Conservation (phyloP, 2,113 vertebrate species). For the Poeciliopsis turrubarensis region DNA sequence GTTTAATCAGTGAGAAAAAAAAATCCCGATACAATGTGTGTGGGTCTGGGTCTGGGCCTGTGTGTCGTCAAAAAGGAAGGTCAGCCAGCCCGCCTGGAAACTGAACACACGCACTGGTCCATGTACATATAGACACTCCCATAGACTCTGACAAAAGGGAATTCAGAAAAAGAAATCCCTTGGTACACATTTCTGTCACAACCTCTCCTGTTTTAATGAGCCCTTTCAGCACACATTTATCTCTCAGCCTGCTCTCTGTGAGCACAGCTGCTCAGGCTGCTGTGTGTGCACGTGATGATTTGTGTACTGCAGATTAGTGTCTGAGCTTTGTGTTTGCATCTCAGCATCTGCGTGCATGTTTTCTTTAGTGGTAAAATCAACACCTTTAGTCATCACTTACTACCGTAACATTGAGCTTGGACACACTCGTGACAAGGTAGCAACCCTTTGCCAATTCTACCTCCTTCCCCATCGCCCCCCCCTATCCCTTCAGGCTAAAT, state of each 20-base stretch:
- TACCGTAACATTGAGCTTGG: constrained; percentile 53
- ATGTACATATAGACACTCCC: constrained; percentile 7
- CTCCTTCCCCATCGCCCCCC: constrained; percentile 26
- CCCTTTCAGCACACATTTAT: constrained; percentile 67
- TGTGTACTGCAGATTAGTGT: constrained; percentile 61
- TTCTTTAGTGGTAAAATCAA: constrained; percentile 44
- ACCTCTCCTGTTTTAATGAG: constrained; percentile 68
- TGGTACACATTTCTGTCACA: constrained; percentile 71
- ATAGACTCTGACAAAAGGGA: constrained; percentile 37
- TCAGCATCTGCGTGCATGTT: constrained; percentile 39
- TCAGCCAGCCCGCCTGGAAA: constrained; percentile 62
- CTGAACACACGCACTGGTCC: constrained; percentile 38
- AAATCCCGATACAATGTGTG: constrained; percentile 70
- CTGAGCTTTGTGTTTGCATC: constrained; percentile 58
- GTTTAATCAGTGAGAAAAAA: constrained; percentile 81
- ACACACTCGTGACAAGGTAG: constrained; percentile 47
- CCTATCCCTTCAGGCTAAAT: constrained; percentile 40
- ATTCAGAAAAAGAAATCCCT: constrained; percentile 60
- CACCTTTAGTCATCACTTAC: constrained; percentile 46
- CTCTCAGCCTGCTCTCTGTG: constrained; percentile 58
- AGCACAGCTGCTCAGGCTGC: constrained; percentile 70
- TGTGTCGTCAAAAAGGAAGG: constrained; percentile 33
- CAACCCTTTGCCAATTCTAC: constrained; percentile 31
- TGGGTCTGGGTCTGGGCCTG: constrained; percentile 44
- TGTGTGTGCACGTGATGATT: constrained; percentile 29